Base-by-base conservation (phyloP, 2,113 vertebrate genomes). In the Leptodactylus fuscus region DNA sequence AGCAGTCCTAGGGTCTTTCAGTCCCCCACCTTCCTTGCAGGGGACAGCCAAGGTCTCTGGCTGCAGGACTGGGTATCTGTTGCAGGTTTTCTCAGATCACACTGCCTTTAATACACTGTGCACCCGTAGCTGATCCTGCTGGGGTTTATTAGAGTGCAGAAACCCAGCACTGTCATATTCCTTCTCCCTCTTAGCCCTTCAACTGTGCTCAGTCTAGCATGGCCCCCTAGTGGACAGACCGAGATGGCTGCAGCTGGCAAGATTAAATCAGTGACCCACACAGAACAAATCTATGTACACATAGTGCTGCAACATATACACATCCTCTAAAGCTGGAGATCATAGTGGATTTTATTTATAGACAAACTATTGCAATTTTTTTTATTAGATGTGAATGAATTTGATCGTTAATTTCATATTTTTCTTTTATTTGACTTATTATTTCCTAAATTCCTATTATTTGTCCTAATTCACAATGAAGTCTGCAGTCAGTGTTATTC, bases 211-310 rank as follows among this genome's bases (percentile, higher is more conserved):
- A 85, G 84, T 55, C 84, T 69, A 80, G 46, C 65, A 27, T 44
- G 84, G 84, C 84, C 84, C 84, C 76, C 84, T 85, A 85, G 75
- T 85, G 84, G 84, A 46, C 84, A 73, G 24, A 85, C 6, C 29
- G 46, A 46, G 48, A 36, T 20, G 70, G 6, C 15, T 74, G 69
- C 18, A 60, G 70, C 36, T 46, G 34, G 13, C 15, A 53, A 71
- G 20, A 73, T 27, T 34, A 16, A 73, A 58, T 29, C 48, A 58
- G 7, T 74, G 51, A 83, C 81, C 81, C 81, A 34, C 49, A 74
- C 29, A 73, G 49, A 27, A 46, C 1, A 70, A 34, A 34, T 78
- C 49, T 55, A 55, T 29, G 29, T 13, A n/a, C 51, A 24, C 32
- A 29, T n/a, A 41, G 79, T 29, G 62, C 62, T 11, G 41, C 44